Evolutionary conservation across 2,797 vertebrate species (phyloP).

Genomic region (Chelidonichthys spinosus): DNA sequence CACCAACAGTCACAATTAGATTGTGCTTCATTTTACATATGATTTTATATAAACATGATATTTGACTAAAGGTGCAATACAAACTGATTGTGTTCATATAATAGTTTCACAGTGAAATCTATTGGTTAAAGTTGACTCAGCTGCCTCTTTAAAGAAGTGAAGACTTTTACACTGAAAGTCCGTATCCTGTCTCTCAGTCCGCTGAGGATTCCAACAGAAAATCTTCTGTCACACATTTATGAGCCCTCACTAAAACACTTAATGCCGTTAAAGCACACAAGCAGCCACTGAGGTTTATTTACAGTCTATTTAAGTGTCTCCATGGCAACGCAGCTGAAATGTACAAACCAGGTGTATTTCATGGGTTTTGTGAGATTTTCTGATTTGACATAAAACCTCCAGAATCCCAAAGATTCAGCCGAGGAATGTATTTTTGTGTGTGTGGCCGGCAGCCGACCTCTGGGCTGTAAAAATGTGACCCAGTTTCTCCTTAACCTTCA

Average conservation of each 20-base stretch:
- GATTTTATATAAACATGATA: too few relatives aligned
- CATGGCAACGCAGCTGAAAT: background rate
- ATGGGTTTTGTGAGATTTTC: background rate
- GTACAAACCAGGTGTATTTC: background rate
- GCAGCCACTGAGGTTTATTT: conserved; percentile 21
- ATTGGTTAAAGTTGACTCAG: too few relatives aligned
- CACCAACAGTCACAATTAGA: too few relatives aligned
- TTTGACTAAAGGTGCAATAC: too few relatives aligned
- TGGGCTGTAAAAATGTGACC: conserved; percentile 59
- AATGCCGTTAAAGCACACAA: conserved; percentile 18
- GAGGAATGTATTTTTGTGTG: background rate
- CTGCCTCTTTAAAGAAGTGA: too few relatives aligned
- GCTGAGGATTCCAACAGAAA: conserved; percentile 2
- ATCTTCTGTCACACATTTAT: conserved; percentile 17
- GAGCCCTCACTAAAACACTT: conserved; percentile 37
- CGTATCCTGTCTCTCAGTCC: background rate
- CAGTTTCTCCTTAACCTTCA: conserved; percentile 66
- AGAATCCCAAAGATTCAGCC: too few relatives aligned
- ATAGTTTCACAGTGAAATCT: too few relatives aligned
- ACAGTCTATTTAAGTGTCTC: conserved; percentile 1
- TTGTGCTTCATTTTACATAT: too few relatives aligned
- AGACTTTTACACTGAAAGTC: background rate
- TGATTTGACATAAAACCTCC: background rate
- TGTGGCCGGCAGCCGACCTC: conserved; percentile 55
- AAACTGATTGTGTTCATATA: too few relatives aligned